Conservation (phyloP, 2,888 invertebrate genomes). For the Sarcophaga variegata region DNA sequence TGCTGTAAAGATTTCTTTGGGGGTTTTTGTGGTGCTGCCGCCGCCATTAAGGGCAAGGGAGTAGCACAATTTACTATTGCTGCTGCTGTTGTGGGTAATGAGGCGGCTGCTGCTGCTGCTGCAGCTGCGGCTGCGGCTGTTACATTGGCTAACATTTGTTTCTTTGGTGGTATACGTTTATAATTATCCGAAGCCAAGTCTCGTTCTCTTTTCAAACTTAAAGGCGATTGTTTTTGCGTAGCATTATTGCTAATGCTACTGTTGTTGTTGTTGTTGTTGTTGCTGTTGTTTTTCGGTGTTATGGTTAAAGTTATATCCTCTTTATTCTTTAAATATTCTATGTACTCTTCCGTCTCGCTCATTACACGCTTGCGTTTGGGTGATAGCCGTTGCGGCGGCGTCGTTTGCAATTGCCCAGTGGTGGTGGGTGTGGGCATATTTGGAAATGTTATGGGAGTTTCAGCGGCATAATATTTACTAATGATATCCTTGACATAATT, state of each 20-base stretch:
- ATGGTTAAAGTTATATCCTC: constrained; percentile 81
- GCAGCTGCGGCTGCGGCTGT: constrained; percentile 28
- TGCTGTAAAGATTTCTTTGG: constrained; percentile 75
- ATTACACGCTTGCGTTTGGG: constrained; percentile 74
- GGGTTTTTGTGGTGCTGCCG: constrained; percentile 39
- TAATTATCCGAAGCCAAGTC: constrained; percentile 74
- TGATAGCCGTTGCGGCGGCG: constrained; percentile 61
- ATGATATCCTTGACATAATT: constrained; percentile 82
- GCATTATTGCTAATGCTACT: constrained; percentile 31
- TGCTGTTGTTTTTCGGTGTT: constrained; percentile 75
- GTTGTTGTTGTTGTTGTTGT: not conserved
- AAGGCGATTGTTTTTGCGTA: constrained; percentile 55
- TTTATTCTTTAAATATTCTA: constrained; percentile 81
- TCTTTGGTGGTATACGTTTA: constrained; percentile 72
- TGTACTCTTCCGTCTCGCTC: constrained; percentile 81
- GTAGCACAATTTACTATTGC: not conserved
- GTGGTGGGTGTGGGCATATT: constrained; percentile 74
- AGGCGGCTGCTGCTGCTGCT: not conserved
- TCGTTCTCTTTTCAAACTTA: constrained; percentile 75
- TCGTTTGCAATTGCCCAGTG: constrained; percentile 69
- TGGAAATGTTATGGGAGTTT: constrained; percentile 79
- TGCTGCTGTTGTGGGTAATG: not conserved
- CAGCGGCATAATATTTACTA: constrained; percentile 81
- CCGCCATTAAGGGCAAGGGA: not conserved
- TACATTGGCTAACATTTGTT: constrained; percentile 65